A percentile compares a stretch with the other conserved stretches of the same genome.
Evolutionary conservation across 2,888 invertebrate species (phyloP).

Genomic region (Dolichomitus sp.): DNA sequence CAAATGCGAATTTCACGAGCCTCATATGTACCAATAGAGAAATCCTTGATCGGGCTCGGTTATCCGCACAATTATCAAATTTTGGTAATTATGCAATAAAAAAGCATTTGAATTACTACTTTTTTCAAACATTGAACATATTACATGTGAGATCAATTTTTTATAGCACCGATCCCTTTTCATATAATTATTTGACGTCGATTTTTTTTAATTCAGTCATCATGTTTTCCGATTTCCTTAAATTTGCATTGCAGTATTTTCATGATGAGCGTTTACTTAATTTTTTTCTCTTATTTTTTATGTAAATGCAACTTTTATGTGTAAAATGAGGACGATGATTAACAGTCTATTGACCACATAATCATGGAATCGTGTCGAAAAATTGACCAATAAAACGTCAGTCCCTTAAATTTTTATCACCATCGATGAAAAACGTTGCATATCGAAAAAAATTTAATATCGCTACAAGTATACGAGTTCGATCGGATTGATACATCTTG

Average conservation of each 20-base stretch:
- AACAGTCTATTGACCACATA: background rate
- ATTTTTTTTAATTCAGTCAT: background rate
- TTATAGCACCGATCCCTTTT: background rate
- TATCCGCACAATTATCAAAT: background rate
- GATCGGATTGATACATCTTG: constrained; percentile 50
- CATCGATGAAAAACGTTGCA: background rate
- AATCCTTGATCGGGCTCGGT: background rate
- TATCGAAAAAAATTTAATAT: constrained; percentile 19
- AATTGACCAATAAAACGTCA: background rate
- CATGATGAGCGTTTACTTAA: background rate
- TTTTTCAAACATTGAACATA: no score
- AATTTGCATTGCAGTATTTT: background rate
- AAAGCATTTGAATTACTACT: no score
- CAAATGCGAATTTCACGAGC: constrained; percentile 39
- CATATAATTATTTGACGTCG: background rate
- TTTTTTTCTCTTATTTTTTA: background rate
- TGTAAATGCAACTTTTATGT: background rate
- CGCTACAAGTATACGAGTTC: background rate
- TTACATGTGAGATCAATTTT: background rate
- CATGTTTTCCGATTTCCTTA: background rate
- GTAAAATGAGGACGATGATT: background rate
- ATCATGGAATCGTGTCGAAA: background rate
- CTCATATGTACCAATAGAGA: constrained; percentile 3
- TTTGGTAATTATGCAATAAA: background rate
- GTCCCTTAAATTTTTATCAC: background rate